These are phyloP conservation scores for Hemaris fuciformis DNA, from an alignment of 2,888 invertebrate species.

Conservation along the genomic window DNA sequence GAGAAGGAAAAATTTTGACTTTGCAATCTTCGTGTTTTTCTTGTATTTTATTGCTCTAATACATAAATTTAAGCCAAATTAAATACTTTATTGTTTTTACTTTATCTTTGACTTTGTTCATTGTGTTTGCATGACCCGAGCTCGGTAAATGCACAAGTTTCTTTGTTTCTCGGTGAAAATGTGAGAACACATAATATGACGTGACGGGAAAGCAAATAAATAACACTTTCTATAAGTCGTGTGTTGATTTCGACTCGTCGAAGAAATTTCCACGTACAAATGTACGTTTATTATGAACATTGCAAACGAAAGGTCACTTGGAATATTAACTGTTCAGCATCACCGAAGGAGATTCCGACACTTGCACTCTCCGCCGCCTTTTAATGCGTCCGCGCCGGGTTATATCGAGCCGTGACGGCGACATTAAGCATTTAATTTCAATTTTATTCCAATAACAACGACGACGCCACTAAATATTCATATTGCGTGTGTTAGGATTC, in stretches of 20 bases:
- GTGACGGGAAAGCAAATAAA: slow-evolving; percentile 42
- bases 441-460: background rate
- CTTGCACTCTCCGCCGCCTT: background rate
- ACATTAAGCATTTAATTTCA: slow-evolving; percentile 1
- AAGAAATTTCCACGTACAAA: slow-evolving; percentile 25
- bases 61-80: background rate
- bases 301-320: background rate
- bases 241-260: slow-evolving; percentile 23
- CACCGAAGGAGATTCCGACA: background rate
- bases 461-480: background rate
- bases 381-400: background rate
- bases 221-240: slow-evolving; percentile 36
- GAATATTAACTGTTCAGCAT: background rate
- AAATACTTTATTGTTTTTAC: background rate
- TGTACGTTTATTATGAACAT: background rate
- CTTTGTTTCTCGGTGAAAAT: slow-evolving; percentile 44
- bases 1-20: no score
- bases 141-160: slow-evolving; percentile 18
- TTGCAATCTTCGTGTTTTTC: no score
- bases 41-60: background rate
- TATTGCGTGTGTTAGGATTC: slow-evolving; percentile 21
- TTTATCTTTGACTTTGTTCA: background rate
- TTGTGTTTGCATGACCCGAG: slow-evolving; percentile 16
- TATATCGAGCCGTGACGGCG: background rate
- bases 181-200: slow-evolving; percentile 36